Evolutionary conservation across 2,113 vertebrate species (phyloP), one percentile per base, ranked within the genome.

Genomic region (Larimichthys polyactis): DNA sequence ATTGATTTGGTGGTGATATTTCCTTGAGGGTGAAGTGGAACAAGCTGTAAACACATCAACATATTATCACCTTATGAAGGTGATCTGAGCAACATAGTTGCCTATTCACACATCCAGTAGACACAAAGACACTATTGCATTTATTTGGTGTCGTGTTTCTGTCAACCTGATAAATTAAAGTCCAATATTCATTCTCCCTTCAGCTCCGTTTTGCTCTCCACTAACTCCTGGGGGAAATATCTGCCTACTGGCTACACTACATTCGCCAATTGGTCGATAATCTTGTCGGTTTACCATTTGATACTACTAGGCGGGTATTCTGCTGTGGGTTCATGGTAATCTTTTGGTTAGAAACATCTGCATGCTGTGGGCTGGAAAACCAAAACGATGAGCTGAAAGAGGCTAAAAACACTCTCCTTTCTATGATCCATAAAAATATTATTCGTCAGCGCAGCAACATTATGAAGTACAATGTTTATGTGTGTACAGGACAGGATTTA

Each of bases 101-200:
- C 32, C 32, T n/a, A 57, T 29, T 78, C 19, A 19, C 27, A 69
- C 57, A 9, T 14, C 27, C 5, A 19, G 24, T 15, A 29, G 14
- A 60, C n/a, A 27, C 2, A 1, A 4, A 51, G 24, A 4, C 22
- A 36, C 22, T 20, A 55, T 40, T 15, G 19, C 19, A 32, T 74
- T 43, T 60, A 51, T 67, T 27, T 48, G 6, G 76, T 52, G 44
- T 52, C 12, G 29, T 58, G 22, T 55, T 64, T 64, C 58, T 79
- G 55, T 27, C 57, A 15, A 19, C 20, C 43, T 19, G 19, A 48
- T 24, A 27, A 2, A 66, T 60, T 40, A n/a, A 20, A 36, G 27
- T 17, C 20, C 49, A 55, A 22, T 71, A 29, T 32, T 54, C 4
- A 48, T 8, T 48, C 22, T 17, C 11, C 10, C 48, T 32, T 67